Conservation (phyloP, 2,797 vertebrate species). For the Prionace glauca region DNA sequence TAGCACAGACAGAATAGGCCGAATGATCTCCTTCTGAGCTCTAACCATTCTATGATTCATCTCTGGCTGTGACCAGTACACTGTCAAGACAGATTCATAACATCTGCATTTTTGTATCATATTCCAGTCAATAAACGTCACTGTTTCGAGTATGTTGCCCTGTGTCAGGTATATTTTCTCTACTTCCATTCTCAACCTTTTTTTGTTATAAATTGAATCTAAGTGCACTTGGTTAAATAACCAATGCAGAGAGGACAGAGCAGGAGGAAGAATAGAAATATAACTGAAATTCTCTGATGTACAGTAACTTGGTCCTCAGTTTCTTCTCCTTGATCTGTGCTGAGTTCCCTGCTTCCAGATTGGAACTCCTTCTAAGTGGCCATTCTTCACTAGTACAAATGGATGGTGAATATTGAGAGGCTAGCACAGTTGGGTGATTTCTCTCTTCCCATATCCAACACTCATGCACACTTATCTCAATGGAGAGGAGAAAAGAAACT, state of each 20-base stretch:
- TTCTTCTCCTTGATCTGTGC: not conserved
- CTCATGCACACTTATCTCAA: not conserved
- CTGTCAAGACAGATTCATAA: not conserved
- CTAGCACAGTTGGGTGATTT: not conserved
- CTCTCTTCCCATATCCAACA: not conserved
- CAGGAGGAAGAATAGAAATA: not conserved
- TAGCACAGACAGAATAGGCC: too few relatives aligned
- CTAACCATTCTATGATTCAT: too few relatives aligned
- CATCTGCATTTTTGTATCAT: not conserved
- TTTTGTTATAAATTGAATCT: not conserved
- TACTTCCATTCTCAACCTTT: not conserved
- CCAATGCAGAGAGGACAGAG: not conserved
- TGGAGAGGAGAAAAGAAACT: not conserved
- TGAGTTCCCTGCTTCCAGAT: not conserved
- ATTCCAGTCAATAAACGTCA: not conserved
- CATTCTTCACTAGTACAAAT: not conserved
- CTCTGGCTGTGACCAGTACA: not conserved
- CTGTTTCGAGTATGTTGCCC: not conserved
- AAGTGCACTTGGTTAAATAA: not conserved
- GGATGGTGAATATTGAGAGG: not conserved
- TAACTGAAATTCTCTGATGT: not conserved
- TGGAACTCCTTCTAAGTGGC: not conserved
- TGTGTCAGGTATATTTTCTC: not conserved
- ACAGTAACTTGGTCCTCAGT: not conserved
- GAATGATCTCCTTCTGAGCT: too few relatives aligned